phyloP scores from a whole-genome alignment of 2,113 vertebrate species.

The Tonatia bakeri region DNA sequence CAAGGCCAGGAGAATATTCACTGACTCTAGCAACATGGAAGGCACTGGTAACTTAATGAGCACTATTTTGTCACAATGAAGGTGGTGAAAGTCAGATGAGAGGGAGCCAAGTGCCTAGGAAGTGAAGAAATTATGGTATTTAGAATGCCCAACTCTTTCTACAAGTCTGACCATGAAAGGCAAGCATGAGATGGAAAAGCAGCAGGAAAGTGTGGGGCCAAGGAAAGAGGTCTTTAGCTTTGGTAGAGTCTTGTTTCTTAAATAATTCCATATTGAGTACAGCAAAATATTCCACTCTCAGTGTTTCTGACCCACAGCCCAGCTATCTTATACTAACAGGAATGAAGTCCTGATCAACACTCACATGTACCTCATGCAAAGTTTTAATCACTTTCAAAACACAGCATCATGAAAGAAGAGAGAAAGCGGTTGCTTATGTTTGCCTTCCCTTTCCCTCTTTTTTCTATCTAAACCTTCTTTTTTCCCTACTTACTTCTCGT shows the following conservation, averaged over 20 bases:
- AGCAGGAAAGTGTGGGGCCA: neutral
- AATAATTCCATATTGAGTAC: neutral
- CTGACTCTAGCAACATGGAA: neutral
- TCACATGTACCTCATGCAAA: neutral
- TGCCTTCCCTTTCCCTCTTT: neutral
- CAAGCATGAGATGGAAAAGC: neutral
- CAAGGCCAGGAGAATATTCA: neutral
- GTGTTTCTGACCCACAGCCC: neutral
- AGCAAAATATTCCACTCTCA: neutral
- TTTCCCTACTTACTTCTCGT: neutral
- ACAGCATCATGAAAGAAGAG: neutral
- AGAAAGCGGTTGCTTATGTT: neutral
- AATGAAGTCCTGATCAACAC: neutral
- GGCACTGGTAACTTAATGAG: neutral
- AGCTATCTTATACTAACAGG: neutral
- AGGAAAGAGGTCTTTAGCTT: neutral
- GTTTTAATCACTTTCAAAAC: neutral
- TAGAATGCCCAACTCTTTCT: neutral
- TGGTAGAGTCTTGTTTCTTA: neutral
- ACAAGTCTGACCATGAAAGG: neutral
- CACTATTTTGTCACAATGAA: neutral
- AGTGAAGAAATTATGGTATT: neutral
- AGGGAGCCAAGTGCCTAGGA: neutral
- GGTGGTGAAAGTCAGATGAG: neutral
- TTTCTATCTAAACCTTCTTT: neutral